Base-by-base conservation (phyloP, 2,113 vertebrate species). In the Leptosomus discolor region DNA sequence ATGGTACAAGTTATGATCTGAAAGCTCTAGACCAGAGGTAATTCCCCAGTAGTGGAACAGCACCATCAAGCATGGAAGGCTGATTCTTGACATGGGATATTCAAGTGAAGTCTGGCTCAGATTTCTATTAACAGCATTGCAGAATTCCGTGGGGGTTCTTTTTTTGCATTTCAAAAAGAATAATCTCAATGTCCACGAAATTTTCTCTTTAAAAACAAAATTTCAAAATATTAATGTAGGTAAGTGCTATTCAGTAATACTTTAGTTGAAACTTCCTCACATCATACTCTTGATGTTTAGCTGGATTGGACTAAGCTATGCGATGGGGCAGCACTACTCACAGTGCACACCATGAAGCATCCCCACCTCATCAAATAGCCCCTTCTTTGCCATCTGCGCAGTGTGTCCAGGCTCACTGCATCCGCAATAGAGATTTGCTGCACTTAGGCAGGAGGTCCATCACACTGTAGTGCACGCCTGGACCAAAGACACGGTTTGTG, bases 321-420 rank as follows among this genome's bases (percentile, higher is more conserved):
- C 1, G 4, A n/a, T 5, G 7, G 27, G 12, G 16, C n/a, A 18
- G 36, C 0, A 0, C 23, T 68, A 61, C 15, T 39, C 43, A 23
- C 14, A 32, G 70, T 6, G 37, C 37, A 34, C n/a, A 9, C 39
- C n/a, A 24, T 0, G 5, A 54, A 27, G 24, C 4, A 14, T 20
- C 20, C 37, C 50, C 10, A 36, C 17, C 41, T 13, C 71, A 60
- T 0, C 5, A 5, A 60, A 37, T 0, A 48, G 45, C 46, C 39
- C 20, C 16, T 43, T 43, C 29, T 56, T 43, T 60, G 67, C 58
- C 36, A 24, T 24, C 30, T 41, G 22, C 27, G 43, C 34, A 27
- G n/a, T 1, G 0, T 10, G 22, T 13, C 39, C 64, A 82, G 76
- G 45, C n/a, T 87, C 51, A 8, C 20, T n/a, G 70, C 3, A 0